Conservation (phyloP, 2,888 invertebrate genomes). For the Caenorhabditis becei region DNA sequence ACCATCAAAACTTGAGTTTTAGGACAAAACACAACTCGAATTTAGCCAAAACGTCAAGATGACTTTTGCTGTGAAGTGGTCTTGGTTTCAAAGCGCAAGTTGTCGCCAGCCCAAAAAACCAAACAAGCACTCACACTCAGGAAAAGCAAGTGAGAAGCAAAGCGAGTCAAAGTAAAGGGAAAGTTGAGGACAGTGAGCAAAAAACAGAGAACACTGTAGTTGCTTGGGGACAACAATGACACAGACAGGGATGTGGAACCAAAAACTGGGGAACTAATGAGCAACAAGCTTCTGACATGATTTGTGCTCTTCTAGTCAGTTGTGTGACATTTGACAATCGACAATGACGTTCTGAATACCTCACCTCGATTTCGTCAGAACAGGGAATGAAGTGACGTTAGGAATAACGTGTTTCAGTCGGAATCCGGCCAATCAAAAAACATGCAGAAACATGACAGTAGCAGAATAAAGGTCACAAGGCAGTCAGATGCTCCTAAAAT, state of each 20-base stretch:
- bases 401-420: background rate
- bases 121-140: background rate
- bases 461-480: slow-evolving; percentile 22
- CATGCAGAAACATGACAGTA: slow-evolving; percentile 42
- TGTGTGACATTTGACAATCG: slow-evolving; percentile 6
- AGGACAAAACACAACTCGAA: background rate
- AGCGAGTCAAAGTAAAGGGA: background rate
- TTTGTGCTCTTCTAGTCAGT: slow-evolving; percentile 4
- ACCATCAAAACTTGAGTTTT: background rate
- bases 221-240: background rate
- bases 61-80: background rate
- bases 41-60: background rate
- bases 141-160: background rate
- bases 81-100: slow-evolving; percentile 3
- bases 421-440: slow-evolving; percentile 39
- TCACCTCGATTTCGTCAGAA: slow-evolving; percentile 13
- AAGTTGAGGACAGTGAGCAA: background rate
- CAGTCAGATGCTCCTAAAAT: slow-evolving; percentile 42
- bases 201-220: background rate
- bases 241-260: background rate
- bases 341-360: background rate
- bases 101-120: background rate
- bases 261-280: background rate
- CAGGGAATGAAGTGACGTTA: slow-evolving; percentile 31
- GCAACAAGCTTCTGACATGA: background rate